phyloP scores from a whole-genome alignment of 2,888 invertebrate species.

The Sphinx pinastri region DNA sequence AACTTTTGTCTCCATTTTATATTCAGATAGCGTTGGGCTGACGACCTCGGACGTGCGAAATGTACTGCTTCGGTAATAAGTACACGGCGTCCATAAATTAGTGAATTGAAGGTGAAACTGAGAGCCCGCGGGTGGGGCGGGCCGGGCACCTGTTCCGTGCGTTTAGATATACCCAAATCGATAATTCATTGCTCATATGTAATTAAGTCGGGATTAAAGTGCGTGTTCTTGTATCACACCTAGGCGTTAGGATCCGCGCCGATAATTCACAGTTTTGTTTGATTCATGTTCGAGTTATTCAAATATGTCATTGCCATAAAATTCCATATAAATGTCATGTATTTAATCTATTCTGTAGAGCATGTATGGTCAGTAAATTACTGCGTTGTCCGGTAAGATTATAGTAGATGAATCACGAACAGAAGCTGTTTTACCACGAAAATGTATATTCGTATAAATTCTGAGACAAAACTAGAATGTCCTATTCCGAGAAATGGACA shows the following conservation, averaged over 20 bases:
- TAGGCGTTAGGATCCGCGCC: conserved; percentile 59
- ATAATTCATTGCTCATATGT: conserved; percentile 77
- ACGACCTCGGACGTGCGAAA: conserved; percentile 41
- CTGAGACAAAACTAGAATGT: conserved; percentile 4
- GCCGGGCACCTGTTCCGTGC: conserved; percentile 72
- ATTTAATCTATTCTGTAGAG: not conserved
- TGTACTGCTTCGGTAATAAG: conserved; percentile 43
- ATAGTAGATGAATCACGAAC: not conserved
- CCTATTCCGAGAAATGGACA: conserved; percentile 13
- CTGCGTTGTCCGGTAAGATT: not conserved
- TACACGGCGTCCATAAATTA: conserved; percentile 60
- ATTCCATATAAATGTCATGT: not conserved
- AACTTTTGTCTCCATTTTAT: conserved; percentile 29
- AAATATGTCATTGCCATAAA: not conserved
- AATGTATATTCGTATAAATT: not conserved
- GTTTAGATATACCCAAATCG: conserved; percentile 75
- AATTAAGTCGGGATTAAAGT: conserved; percentile 75
- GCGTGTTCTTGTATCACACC: conserved; percentile 65
- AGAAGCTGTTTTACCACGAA: conserved; percentile 15
- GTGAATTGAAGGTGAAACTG: conserved; percentile 62
- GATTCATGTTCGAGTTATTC: conserved; percentile 36
- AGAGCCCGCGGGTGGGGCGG: conserved; percentile 71
- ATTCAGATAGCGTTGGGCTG: conserved; percentile 25
- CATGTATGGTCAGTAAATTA: not conserved
- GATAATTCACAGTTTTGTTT: conserved; percentile 63